Conservation (phyloP, 2,797 vertebrate species). For the Agapornis canus region DNA sequence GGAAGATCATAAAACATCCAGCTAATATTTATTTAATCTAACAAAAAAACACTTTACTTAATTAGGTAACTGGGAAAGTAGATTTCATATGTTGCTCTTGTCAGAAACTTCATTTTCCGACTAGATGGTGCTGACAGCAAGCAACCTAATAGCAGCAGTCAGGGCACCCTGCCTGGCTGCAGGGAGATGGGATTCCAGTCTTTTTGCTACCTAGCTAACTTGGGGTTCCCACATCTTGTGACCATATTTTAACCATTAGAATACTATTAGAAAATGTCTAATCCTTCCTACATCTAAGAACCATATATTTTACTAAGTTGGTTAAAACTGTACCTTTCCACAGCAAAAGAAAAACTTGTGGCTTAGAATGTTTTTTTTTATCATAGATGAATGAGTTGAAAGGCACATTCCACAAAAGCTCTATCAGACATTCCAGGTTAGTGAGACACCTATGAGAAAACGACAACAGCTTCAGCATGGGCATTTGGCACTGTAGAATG, state of each 20-base stretch:
- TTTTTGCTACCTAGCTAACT: rapidly evolving
- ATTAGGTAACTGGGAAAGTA: not conserved
- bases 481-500: not conserved
- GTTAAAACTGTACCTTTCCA: not conserved
- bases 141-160: rapidly evolving
- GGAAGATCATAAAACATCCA: not conserved
- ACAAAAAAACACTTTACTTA: not conserved
- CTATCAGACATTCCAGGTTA: not conserved
- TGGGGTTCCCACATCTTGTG: not conserved
- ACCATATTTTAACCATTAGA: not conserved
- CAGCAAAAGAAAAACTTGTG: not conserved
- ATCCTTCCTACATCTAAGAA: not conserved
- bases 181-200: not conserved
- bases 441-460: not conserved
- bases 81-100: not conserved
- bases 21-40: not conserved
- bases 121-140: rapidly evolving
- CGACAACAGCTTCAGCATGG: not conserved
- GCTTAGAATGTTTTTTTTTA: not conserved
- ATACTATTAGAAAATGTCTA: not conserved
- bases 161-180: rapidly evolving
- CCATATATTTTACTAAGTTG: not conserved
- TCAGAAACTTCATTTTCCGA: rapidly evolving
- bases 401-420: not conserved
- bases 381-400: not conserved